Evolutionary conservation across 2,888 invertebrate genomes (phyloP).

Genomic region (Brenthis ino): DNA sequence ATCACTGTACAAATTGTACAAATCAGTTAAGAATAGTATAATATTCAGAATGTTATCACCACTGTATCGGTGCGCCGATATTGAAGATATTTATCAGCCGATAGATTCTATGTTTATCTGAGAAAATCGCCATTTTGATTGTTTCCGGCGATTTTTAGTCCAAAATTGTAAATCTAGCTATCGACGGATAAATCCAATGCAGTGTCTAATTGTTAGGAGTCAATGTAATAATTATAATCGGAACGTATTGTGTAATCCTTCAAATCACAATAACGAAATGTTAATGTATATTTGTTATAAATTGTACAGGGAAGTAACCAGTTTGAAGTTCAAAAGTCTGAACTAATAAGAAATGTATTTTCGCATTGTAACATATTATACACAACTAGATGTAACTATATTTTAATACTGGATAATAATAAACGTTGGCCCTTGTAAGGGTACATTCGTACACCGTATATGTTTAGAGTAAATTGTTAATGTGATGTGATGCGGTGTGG

Average conservation of each 20-base stretch:
- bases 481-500: constrained; percentile 55
- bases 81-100: constrained; percentile 9
- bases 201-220: constrained; percentile 13
- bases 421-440: constrained; percentile 67
- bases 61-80: constrained; percentile 9
- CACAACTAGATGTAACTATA: constrained; percentile 76
- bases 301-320: constrained; percentile 79
- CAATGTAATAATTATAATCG: constrained; percentile 44
- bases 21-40: constrained; percentile 26
- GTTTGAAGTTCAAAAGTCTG: constrained; percentile 80
- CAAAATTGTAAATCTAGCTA: not conserved
- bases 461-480: constrained; percentile 64
- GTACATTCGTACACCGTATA: constrained; percentile 68
- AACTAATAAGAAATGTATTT: constrained; percentile 77
- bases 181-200: constrained; percentile 18
- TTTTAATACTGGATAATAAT: constrained; percentile 69
- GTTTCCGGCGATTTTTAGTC: not conserved
- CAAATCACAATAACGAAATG: constrained; percentile 80
- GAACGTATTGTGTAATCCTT: constrained; percentile 49
- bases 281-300: constrained; percentile 73
- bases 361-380: constrained; percentile 79
- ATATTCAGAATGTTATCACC: constrained; percentile 21
- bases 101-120: constrained; percentile 10
- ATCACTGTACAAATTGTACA: constrained; percentile 33
- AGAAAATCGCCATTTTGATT: constrained; percentile 11